Conservation (phyloP, 2,888 invertebrate species). For the Lingula anatina region DNA sequence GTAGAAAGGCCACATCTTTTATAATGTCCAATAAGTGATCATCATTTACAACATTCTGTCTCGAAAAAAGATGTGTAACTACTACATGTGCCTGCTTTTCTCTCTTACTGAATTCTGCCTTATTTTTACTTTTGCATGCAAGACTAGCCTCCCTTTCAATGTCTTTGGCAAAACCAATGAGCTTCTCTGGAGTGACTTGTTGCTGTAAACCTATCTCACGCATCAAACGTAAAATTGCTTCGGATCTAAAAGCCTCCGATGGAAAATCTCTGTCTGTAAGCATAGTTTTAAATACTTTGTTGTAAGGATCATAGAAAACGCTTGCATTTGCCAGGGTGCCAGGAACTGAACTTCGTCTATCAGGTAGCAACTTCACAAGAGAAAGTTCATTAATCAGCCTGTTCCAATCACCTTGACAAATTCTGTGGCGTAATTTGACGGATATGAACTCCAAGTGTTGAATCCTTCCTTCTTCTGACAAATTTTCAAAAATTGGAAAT, state of each 20-base stretch:
- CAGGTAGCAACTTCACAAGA: too few relatives aligned
- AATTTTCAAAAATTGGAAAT: conserved; percentile 7
- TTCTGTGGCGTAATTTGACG: conserved; percentile 1
- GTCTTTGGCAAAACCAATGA: conserved; percentile 12
- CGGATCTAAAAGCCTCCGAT: conserved; percentile 7
- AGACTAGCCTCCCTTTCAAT: conserved; percentile 8
- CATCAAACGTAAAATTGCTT: conserved; percentile 9
- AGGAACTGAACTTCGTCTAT: too few relatives aligned
- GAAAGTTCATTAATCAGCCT: too few relatives aligned
- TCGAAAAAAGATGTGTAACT: too few relatives aligned
- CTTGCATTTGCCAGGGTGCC: conserved; percentile 14
- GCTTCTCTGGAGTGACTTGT: conserved; percentile 9
- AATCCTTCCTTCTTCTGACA: conserved; percentile 1
- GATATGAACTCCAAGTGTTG: conserved; percentile 9
- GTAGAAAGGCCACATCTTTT: too few relatives aligned
- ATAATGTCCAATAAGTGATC: too few relatives aligned
- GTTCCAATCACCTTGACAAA: neutral
- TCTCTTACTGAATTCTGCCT: conserved; percentile 2
- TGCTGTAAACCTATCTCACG: conserved; percentile 9
- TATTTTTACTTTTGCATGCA: conserved; percentile 3
- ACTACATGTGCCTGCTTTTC: conserved; percentile 7
- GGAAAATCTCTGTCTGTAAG: conserved; percentile 16
- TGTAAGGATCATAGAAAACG: conserved; percentile 22
- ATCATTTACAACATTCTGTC: too few relatives aligned
- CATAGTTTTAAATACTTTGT: conserved; percentile 20